Evolutionary conservation across 2,113 vertebrate genomes (phyloP), one percentile per base, ranked within the genome.

Genomic region (Thinocorus orbignyianus): DNA sequence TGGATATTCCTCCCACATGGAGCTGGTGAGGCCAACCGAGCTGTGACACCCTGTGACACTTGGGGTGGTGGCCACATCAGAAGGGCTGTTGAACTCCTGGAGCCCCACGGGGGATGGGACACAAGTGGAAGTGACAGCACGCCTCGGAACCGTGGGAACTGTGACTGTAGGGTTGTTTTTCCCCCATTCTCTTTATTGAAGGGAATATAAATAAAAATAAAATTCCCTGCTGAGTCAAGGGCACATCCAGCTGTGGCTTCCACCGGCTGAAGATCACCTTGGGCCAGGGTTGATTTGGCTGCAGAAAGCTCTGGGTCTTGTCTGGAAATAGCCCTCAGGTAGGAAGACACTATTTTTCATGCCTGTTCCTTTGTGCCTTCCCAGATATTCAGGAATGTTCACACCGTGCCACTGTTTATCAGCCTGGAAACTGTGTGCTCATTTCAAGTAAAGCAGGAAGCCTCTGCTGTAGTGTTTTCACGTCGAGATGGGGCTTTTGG

Each of bases 1-100:
- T 3, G 1, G 11, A 4, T 49, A 22, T 10, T 23, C 17, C 51
- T 5, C 25, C 69, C 10, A 31, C 54, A 1, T 4, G 1, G 9
- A 30, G 66, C 5, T 1, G 42, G 13, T 2, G 23, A 20, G 48
- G 49, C 26, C 31, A 37, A 17, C 14, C 5, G 3, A 23, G 69
- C 30, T 30, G 52, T 54, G 52, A 30, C 52, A 30, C 16, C 52
- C 52, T 30, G 52, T 54, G 51, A 28, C 51, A 30, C 51, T 28
- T 25, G 26, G 18, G 35, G 49, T 77, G 86, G 20, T 72, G 93
- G 52, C 87, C 73, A 41, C 23, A 20, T 44, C n/a, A 13, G 55
- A 20, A 15, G 70, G 46, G 46, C 25, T 17, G 1, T 6, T 51
- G 26, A 12, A 18, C 37, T 17, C 35, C 46, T 13, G 46, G 24